phyloP scores from a whole-genome alignment of 2,888 invertebrate genomes.

The Amblyjoppa proteus region DNA sequence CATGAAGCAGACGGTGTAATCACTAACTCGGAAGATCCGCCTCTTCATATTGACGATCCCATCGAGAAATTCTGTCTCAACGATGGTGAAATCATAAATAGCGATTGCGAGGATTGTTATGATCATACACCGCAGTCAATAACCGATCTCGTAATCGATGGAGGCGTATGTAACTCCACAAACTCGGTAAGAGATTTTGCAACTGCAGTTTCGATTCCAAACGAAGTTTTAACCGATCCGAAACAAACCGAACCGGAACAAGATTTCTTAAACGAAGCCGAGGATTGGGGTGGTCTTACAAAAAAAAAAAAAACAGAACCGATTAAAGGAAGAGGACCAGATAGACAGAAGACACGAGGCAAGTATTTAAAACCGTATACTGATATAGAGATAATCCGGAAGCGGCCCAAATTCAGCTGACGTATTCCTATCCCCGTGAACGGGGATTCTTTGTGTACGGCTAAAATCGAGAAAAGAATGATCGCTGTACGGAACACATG shows the following conservation, averaged over 20 bases:
- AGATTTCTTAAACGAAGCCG: slow-evolving; percentile 40
- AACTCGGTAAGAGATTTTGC: too few relatives aligned
- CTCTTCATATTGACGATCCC: slow-evolving; percentile 4
- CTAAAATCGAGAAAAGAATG: slow-evolving; percentile 35
- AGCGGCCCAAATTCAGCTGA: slow-evolving; percentile 36
- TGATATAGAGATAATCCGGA: neutral
- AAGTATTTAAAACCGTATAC: slow-evolving; percentile 10
- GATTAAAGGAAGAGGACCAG: neutral
- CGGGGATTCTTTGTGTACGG: slow-evolving; percentile 42
- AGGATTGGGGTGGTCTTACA: slow-evolving; percentile 44
- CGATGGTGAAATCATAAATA: neutral
- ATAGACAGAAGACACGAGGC: neutral
- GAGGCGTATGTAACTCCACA: neutral
- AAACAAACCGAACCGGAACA: too few relatives aligned
- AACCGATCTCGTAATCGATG: neutral
- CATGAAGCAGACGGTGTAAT: neutral
- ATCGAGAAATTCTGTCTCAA: neutral
- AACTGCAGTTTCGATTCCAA: too few relatives aligned
- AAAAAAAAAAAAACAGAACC: slow-evolving; percentile 24
- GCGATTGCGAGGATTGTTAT: slow-evolving; percentile 12
- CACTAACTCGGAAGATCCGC: neutral
- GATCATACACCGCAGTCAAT: neutral
- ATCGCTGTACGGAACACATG: slow-evolving; percentile 48
- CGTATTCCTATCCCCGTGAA: slow-evolving; percentile 30
- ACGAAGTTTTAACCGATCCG: too few relatives aligned